Evolutionary conservation across 2,888 invertebrate genomes (phyloP).

Genomic region (Silvanus unidentatus): DNA sequence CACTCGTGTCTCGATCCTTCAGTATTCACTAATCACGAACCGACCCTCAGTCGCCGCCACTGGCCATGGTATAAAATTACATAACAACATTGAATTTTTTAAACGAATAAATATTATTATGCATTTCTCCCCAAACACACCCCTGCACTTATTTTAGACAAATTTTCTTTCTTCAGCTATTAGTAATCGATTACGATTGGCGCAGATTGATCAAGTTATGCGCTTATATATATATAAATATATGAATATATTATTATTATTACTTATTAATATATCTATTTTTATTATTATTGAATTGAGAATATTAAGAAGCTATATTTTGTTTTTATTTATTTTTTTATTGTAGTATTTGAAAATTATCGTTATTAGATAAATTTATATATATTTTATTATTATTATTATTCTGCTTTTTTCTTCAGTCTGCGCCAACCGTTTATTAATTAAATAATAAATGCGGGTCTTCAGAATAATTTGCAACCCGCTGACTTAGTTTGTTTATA

Average conservation of each 20-base stretch:
- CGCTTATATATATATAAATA: slow-evolving; percentile 32
- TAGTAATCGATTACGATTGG: slow-evolving; percentile 20
- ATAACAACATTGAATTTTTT: neutral
- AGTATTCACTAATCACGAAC: slow-evolving; percentile 33
- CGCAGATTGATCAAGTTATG: slow-evolving; percentile 29
- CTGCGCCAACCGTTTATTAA: slow-evolving; percentile 30
- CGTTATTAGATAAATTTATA: slow-evolving; percentile 46
- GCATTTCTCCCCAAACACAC: slow-evolving; percentile 27
- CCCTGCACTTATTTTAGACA: slow-evolving; percentile 32
- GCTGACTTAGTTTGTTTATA: slow-evolving; percentile 43
- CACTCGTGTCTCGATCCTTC: slow-evolving; percentile 38
- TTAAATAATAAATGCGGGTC: slow-evolving; percentile 14
- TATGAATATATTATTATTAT: slow-evolving; percentile 10
- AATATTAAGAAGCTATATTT: slow-evolving; percentile 41
- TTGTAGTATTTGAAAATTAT: slow-evolving; percentile 43
- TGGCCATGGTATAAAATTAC: neutral
- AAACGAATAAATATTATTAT: slow-evolving; percentile 10
- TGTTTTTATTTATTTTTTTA: slow-evolving; percentile 48
- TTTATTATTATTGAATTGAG: slow-evolving; percentile 33
- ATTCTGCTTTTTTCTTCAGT: slow-evolving; percentile 27
- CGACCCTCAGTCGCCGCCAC: slow-evolving; percentile 10
- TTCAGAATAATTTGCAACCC: no score
- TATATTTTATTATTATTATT: slow-evolving; percentile 43
- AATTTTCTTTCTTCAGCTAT: slow-evolving; percentile 25
- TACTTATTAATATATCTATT: slow-evolving; percentile 38